Evolutionary conservation across 2,888 invertebrate species (phyloP).

Genomic region (Temnothorax unifasciatus): DNA sequence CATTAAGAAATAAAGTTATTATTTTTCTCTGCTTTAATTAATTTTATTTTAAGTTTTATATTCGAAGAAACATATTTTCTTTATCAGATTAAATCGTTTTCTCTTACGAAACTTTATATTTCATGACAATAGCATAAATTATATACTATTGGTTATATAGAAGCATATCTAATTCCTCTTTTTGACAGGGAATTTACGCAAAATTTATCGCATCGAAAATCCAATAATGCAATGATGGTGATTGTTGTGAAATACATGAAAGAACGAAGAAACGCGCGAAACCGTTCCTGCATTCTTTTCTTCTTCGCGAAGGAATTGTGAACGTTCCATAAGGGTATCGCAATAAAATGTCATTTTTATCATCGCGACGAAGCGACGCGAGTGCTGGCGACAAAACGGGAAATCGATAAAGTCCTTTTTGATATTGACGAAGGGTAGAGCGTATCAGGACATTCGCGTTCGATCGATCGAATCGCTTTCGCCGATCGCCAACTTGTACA

Average conservation of each 20-base stretch:
- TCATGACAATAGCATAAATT: neutral
- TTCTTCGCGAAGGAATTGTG: neutral
- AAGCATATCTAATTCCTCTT: neutral
- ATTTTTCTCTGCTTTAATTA: neutral
- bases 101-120: neutral
- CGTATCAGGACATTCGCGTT: constrained; percentile 15
- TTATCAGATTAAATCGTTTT: neutral
- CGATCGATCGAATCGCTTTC: constrained; percentile 28
- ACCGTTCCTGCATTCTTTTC: neutral
- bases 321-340: neutral
- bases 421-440: constrained; percentile 19
- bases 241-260: neutral
- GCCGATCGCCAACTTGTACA: constrained; percentile 3
- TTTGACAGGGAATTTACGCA: neutral
- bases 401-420: constrained; percentile 24
- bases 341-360: constrained; percentile 41
- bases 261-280: neutral
- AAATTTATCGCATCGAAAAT: neutral
- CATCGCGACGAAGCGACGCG: neutral
- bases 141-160: neutral
- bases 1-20: constrained; percentile 25
- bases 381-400: constrained; percentile 4
- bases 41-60: constrained; percentile 2
- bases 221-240: neutral
- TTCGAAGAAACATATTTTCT: neutral